Conservation (phyloP, 2,888 invertebrate genomes). For the Cyrtodaria siliqua region DNA sequence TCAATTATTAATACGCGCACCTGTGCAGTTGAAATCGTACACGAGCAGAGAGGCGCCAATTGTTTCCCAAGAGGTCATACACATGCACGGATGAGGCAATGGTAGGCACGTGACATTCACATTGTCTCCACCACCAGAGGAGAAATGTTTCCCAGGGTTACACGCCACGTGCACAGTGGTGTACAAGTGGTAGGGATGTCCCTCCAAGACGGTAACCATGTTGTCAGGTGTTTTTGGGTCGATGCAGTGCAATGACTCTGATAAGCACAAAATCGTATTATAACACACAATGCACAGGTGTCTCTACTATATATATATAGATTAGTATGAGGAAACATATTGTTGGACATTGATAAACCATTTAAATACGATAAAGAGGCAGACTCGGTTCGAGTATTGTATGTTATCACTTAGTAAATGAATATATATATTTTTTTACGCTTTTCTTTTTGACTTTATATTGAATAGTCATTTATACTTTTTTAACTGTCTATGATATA, state of each 20-base stretch:
- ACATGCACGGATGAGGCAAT: slow-evolving; percentile 57
- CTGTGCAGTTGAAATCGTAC: slow-evolving; percentile 46
- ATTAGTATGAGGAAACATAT: too few species aligned
- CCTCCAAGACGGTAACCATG: slow-evolving; percentile 18
- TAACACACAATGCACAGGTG: too few species aligned
- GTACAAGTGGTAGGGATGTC: slow-evolving; percentile 30
- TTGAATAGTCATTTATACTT: too few species aligned
- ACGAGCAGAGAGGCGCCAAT: slow-evolving; percentile 17
- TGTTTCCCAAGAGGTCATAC: slow-evolving; percentile 43
- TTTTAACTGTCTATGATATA: too few species aligned
- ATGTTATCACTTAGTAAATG: too few species aligned
- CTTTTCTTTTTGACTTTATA: too few species aligned
- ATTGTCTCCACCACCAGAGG: slow-evolving; percentile 4
- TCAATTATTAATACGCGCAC: neutral
- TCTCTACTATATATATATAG: too few species aligned
- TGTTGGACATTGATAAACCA: too few species aligned
- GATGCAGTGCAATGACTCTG: slow-evolving; percentile 43
- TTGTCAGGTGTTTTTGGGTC: slow-evolving; percentile 32
- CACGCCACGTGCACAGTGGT: slow-evolving; percentile 45
- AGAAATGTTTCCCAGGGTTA: slow-evolving; percentile 37
- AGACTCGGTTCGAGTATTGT: too few species aligned
- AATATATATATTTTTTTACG: too few species aligned
- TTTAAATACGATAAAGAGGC: too few species aligned
- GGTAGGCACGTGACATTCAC: slow-evolving; percentile 40
- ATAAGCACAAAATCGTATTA: too few species aligned